Evolutionary conservation across 1,140 invertebrate genomes (phyloP), one percentile per base, ranked within the genome.

Genomic region (Bathynomus jamesi): DNA sequence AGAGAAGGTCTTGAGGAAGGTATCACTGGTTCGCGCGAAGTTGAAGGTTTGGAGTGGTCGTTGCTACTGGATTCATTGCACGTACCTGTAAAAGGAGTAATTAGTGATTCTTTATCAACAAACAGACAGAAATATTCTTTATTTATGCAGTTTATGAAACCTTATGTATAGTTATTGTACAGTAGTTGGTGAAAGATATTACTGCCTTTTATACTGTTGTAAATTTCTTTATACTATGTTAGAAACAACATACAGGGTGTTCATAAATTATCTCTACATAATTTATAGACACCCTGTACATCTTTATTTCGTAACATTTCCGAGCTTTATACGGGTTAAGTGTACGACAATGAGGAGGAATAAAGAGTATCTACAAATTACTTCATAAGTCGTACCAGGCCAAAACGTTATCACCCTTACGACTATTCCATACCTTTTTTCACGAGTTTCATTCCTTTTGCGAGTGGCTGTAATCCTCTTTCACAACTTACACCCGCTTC

Each of bases 401-500:
- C 32, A 40, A 8, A 8, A 40, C 40, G 21, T 5, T 5, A 53
- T 5, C 13, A 53, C 1, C 13, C 21, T 53, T 53, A 11, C 13
- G 21, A 21, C 2, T 17, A 5, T 5, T 25, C 17, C 86, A 82
- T 84, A 85, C 76, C 84, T 86, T 25, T 84, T 83, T 74, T 74
- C 4, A 74, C 40, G 1, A 90, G 81, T 78, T 87, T 86, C 89
- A 90, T 90, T 62, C 88, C 88, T 76, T 85, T 84, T 40, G 84
- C 80, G 2, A 80, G 81, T 0, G 87, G 87, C 82, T 89, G 83
- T 21, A 88, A 85, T 75, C 86, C 83, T 68, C 88, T 81, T 70
- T 87, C 83, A 79, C 89, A 90, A 78, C 88, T 87, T 78, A 87
- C 86, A 0, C 89, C 88, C 53, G 88, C 88, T 82, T 90, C 89